Conservation (phyloP, 2,113 vertebrate species). For the Grammomys dolichurus region DNA sequence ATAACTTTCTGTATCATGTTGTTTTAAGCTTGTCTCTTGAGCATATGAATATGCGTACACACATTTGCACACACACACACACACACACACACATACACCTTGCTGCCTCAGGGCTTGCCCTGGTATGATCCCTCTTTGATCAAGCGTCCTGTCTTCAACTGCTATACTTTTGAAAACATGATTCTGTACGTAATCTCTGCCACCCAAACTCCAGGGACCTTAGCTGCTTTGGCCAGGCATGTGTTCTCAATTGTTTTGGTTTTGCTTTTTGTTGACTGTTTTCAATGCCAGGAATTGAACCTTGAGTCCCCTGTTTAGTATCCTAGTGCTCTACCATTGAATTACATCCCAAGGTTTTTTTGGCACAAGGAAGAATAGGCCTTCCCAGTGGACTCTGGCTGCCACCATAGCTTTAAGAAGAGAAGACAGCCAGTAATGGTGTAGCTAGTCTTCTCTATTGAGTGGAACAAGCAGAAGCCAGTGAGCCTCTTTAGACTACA, state of each 20-base stretch:
- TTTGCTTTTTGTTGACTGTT: background rate
- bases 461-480: background rate
- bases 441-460: background rate
- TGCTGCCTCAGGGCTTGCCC: background rate
- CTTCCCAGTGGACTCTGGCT: background rate
- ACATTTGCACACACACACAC: background rate
- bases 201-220: background rate
- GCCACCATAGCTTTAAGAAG: too few species aligned
- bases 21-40: constrained; percentile 64
- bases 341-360: background rate
- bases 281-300: background rate
- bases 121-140: background rate
- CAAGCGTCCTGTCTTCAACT: background rate
- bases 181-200: background rate
- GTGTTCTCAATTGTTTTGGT: background rate
- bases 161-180: background rate
- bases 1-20: constrained; percentile 69
- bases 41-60: background rate
- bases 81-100: background rate
- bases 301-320: background rate
- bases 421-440: background rate
- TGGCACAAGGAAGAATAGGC: too few species aligned
- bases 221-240: background rate
- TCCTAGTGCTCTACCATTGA: background rate
- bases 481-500: background rate